These are phyloP conservation scores for Drosophila colorata DNA, from an alignment of 2,888 invertebrate genomes.

Conservation along the genomic window DNA sequence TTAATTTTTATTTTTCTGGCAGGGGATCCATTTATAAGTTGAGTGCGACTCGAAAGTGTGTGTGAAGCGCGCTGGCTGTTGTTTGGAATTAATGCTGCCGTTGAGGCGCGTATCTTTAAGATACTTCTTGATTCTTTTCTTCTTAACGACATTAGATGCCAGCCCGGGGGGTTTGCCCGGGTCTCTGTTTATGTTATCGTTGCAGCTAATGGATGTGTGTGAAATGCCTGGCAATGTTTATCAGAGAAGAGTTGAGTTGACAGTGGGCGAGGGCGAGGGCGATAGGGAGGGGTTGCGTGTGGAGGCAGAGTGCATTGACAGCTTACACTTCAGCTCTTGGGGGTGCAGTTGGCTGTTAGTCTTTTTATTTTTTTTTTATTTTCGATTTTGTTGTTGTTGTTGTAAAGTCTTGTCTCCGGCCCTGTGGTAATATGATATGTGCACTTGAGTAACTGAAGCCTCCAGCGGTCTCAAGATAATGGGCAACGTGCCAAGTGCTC, in stretches of 20 bases:
- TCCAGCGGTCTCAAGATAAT: constrained; percentile 66
- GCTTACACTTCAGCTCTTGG: constrained; percentile 47
- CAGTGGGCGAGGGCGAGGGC: too few species aligned
- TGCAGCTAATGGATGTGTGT: constrained; percentile 54
- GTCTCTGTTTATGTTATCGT: constrained; percentile 49
- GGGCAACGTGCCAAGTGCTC: constrained; percentile 80
- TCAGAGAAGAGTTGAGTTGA: constrained; percentile 45
- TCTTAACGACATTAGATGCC: constrained; percentile 31
- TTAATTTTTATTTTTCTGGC: constrained; percentile 58
- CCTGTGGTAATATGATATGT: constrained; percentile 69
- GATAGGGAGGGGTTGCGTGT: too few species aligned
- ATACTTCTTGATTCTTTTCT: constrained; percentile 22
- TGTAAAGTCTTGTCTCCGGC: constrained; percentile 12
- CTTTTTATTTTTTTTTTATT: constrained; percentile 7
- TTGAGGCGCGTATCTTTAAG: constrained; percentile 28
- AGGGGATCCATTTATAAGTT: constrained; percentile 31
- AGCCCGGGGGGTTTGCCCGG: constrained; percentile 27
- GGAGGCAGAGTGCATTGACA: constrained; percentile 26
- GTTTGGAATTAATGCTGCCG: constrained; percentile 26
- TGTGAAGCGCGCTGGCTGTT: constrained; percentile 54
- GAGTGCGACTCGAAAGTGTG: constrained; percentile 58
- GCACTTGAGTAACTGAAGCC: constrained; percentile 68
- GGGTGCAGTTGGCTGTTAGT: constrained; percentile 46
- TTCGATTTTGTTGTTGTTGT: too few species aligned
- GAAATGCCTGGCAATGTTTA: constrained; percentile 56